phyloP scores from a whole-genome alignment of 2,888 invertebrate species.

The Philereme vetulata region DNA sequence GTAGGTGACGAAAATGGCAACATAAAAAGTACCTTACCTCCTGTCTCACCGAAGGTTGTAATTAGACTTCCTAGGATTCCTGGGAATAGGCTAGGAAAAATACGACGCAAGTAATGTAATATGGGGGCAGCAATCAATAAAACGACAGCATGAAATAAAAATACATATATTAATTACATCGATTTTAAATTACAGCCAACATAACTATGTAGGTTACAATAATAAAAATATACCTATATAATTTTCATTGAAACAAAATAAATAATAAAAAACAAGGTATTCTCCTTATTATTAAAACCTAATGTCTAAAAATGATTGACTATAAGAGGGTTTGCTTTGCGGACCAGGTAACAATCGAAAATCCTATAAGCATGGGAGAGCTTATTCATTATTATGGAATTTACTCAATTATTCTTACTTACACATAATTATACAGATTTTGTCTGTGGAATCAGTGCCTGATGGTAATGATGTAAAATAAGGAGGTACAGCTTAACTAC shows the following conservation, averaged over 20 bases:
- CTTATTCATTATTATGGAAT: slow-evolving; percentile 79
- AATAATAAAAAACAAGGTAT: slow-evolving; percentile 80
- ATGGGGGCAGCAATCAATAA: slow-evolving; percentile 47
- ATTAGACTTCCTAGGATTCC: no score
- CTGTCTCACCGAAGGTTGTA: no score
- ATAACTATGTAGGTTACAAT: slow-evolving; percentile 83
- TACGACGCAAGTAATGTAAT: neutral
- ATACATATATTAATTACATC: slow-evolving; percentile 85
- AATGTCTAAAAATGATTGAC: slow-evolving; percentile 79
- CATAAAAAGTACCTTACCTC: no score
- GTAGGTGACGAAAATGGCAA: no score
- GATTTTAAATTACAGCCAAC: slow-evolving; percentile 84
- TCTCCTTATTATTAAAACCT: slow-evolving; percentile 77
- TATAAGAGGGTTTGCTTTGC: slow-evolving; percentile 73
- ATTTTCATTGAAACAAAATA: slow-evolving; percentile 82
- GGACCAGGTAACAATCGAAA: slow-evolving; percentile 79
- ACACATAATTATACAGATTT: slow-evolving; percentile 67
- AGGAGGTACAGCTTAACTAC: no score
- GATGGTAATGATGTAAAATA: slow-evolving; percentile 11
- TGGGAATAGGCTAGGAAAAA: no score
- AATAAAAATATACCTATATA: slow-evolving; percentile 84
- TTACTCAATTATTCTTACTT: slow-evolving; percentile 77
- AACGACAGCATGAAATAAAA: slow-evolving; percentile 79
- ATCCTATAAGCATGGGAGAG: slow-evolving; percentile 80
- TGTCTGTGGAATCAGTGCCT: slow-evolving; percentile 55